Percentiles rank a stretch among this genome's conserved stretches.
These are phyloP conservation scores for Rhineura floridana DNA, from an alignment of 2,113 vertebrate genomes.

Conservation along the genomic window DNA sequence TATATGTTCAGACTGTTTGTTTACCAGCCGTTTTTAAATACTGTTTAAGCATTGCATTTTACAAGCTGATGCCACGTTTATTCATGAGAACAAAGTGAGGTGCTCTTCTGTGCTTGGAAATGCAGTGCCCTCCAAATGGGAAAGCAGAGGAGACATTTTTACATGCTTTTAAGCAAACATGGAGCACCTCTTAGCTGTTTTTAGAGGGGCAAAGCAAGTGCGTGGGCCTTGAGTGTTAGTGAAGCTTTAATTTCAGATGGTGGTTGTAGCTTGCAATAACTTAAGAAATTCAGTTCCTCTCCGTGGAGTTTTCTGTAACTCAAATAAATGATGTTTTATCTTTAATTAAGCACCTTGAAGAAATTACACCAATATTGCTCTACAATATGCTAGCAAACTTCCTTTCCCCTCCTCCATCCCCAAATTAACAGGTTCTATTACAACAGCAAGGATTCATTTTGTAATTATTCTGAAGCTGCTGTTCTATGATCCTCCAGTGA, in stretches of 20 bases:
- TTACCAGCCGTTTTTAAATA: slow-evolving; percentile 15
- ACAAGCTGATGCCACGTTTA: not conserved
- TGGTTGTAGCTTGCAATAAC: slow-evolving; percentile 25
- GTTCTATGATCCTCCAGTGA: slow-evolving; percentile 21
- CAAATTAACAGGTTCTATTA: slow-evolving; percentile 10
- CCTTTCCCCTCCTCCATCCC: not conserved
- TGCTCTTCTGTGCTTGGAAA: fast-evolving
- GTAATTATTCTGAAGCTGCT: slow-evolving; percentile 38
- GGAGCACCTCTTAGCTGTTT: not conserved
- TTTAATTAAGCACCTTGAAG: slow-evolving; percentile 43
- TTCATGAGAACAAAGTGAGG: not conserved
- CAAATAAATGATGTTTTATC: slow-evolving; percentile 32
- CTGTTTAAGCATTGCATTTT: not conserved
- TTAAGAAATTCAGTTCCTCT: slow-evolving; percentile 18
- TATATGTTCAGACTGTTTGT: not conserved
- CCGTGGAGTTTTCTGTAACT: not conserved
- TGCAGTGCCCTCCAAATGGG: not conserved
- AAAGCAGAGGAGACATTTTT: not conserved
- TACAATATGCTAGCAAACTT: not conserved
- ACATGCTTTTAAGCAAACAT: not conserved
- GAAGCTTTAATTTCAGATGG: not conserved
- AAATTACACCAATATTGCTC: not conserved
- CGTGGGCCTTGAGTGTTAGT: not conserved
- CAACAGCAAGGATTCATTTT: not conserved
- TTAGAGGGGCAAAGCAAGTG: not conserved